These are phyloP conservation scores for Glossosoma conforme DNA, from an alignment of 1,140 invertebrate species.

Conservation along the genomic window DNA sequence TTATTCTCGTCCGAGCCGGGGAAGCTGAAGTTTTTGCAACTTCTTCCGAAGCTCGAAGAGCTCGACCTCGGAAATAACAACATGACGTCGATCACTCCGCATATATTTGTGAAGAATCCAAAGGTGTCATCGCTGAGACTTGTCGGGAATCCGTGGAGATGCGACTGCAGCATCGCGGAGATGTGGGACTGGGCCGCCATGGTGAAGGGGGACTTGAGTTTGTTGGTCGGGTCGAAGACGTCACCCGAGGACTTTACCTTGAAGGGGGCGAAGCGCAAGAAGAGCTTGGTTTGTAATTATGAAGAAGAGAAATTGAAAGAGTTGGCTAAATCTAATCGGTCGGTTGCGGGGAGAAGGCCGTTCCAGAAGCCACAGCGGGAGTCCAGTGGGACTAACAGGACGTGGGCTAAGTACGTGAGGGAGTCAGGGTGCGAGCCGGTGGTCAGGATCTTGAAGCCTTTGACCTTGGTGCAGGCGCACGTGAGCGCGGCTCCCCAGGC, in stretches of 20 bases:
- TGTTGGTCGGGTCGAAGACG: constrained; percentile 60
- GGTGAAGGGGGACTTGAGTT: constrained; percentile 58
- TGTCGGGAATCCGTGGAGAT: constrained; percentile 64
- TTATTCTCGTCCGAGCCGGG: constrained; percentile 46
- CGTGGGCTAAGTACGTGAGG: constrained; percentile 67
- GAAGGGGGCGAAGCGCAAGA: constrained; percentile 58
- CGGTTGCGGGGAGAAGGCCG: constrained; percentile 49
- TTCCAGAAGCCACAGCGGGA: constrained; percentile 53
- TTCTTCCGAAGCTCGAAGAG: constrained; percentile 55
- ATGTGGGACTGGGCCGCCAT: constrained; percentile 69
- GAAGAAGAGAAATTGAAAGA: constrained; percentile 53
- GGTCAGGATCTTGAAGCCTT: constrained; percentile 45
- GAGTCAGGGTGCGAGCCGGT: constrained; percentile 61
- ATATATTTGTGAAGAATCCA: constrained; percentile 53
- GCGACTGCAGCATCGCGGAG: constrained; percentile 63
- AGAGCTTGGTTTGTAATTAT: constrained; percentile 60
- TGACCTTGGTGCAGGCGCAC: constrained; percentile 38
- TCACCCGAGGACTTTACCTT: constrained; percentile 53
- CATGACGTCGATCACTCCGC: constrained; percentile 54
- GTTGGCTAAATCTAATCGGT: constrained; percentile 48
- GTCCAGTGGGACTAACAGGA: constrained; percentile 54
- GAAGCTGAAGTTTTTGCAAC: constrained; percentile 54
- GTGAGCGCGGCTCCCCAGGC: not conserved
- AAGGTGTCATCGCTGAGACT: constrained; percentile 56
- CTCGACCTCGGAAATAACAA: constrained; percentile 63